phyloP scores from a whole-genome alignment of 2,797 vertebrate species.

The Leuciscus waleckii region DNA sequence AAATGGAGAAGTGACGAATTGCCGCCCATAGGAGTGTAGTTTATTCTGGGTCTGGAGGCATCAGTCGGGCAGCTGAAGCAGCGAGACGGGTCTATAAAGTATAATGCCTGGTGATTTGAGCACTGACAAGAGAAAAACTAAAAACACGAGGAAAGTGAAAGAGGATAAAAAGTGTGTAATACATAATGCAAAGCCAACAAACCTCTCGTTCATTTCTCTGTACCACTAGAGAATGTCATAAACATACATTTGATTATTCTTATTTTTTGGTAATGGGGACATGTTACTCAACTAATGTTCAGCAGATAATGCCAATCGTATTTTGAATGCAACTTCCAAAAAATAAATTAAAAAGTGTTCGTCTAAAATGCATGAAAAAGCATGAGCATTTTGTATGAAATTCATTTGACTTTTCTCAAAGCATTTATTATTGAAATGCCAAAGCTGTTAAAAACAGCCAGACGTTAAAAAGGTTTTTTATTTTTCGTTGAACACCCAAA shows the following conservation, averaged over 20 bases:
- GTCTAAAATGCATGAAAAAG: neutral
- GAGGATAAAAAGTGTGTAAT: neutral
- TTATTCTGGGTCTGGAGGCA: slow-evolving; percentile 74
- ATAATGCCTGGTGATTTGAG: slow-evolving; percentile 46
- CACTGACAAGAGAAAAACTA: neutral
- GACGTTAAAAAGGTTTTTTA: neutral
- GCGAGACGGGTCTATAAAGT: slow-evolving; percentile 75
- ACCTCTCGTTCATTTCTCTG: neutral
- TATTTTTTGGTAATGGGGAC: neutral
- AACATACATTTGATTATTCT: neutral
- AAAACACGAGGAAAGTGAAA: neutral
- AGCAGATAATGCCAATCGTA: neutral
- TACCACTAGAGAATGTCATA: neutral
- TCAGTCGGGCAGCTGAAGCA: slow-evolving; percentile 74
- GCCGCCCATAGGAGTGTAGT: slow-evolving; percentile 73
- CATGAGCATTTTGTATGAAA: neutral
- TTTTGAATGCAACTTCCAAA: neutral
- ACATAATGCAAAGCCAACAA: slow-evolving; percentile 3
- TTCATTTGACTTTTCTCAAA: neutral
- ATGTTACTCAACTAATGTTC: neutral
- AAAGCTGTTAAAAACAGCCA: neutral
- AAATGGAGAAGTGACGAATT: slow-evolving; percentile 81
- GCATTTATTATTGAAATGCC: neutral
- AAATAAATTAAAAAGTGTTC: neutral
- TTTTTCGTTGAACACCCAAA: neutral